A percentile compares a stretch with the other conserved stretches of the same genome.
These are phyloP conservation scores for Corvus moneduloides DNA, from an alignment of 2,113 vertebrate genomes.

Conservation along the genomic window DNA sequence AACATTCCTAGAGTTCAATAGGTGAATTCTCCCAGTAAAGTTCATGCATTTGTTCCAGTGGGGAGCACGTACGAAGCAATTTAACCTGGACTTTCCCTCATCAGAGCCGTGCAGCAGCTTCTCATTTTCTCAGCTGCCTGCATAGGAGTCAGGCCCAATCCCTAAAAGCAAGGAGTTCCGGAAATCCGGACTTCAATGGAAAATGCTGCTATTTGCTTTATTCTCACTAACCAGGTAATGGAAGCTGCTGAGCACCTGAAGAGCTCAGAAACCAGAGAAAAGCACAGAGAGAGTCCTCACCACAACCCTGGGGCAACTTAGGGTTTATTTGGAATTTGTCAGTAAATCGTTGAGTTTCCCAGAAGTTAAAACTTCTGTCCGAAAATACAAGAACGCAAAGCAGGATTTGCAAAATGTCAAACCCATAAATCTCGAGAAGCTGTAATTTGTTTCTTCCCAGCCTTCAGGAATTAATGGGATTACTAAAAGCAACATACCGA, in stretches of 20 bases:
- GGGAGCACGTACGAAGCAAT: rapidly evolving
- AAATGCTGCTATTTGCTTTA: background rate
- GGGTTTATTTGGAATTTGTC: background rate
- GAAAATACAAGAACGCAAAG: background rate
- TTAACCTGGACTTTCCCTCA: background rate
- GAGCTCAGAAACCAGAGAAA: background rate
- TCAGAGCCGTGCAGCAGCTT: background rate
- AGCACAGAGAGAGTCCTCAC: background rate
- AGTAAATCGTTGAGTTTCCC: background rate
- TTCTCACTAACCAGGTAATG: background rate
- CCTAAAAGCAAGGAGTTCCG: background rate
- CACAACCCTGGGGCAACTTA: background rate
- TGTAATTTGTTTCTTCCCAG: background rate
- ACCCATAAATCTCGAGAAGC: background rate
- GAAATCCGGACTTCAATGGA: background rate
- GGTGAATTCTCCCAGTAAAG: background rate
- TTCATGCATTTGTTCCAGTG: background rate
- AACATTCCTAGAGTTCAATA: background rate
- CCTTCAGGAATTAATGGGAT: background rate
- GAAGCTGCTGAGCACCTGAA: background rate
- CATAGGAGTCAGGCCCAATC: background rate
- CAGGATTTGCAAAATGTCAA: background rate
- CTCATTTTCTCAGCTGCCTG: background rate
- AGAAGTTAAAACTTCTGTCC: background rate
- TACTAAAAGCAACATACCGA: background rate